Conservation (phyloP, 2,888 invertebrate genomes). For the Orthosia cruda region DNA sequence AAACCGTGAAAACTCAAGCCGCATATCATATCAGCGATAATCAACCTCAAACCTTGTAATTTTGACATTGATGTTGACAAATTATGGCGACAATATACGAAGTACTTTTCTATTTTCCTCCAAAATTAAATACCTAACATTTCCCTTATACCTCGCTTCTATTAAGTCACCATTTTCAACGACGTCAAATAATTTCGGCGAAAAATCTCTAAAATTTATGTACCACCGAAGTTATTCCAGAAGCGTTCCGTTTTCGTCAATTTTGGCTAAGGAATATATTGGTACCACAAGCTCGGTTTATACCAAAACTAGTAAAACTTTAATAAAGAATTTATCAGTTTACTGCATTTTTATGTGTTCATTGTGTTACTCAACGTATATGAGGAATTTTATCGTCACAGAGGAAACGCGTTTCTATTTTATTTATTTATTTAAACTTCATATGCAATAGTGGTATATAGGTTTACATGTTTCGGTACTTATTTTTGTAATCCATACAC, state of each 20-base stretch:
- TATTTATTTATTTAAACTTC: no score
- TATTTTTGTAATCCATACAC: background rate
- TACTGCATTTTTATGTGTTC: slow-evolving; percentile 18
- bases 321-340: slow-evolving; percentile 19
- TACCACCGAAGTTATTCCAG: background rate
- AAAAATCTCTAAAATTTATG: background rate
- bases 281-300: background rate
- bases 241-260: slow-evolving; percentile 2
- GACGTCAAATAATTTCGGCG: background rate
- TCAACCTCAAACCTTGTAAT: no score
- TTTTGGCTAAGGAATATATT: slow-evolving; percentile 26
- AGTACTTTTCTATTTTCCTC: no score
- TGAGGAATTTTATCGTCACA: background rate
- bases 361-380: background rate
- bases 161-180: no score
- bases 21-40: no score
- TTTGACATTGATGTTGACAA: no score
- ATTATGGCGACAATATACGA: no score
- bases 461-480: background rate
- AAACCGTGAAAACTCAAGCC: no score
- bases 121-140: no score
- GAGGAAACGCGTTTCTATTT: background rate
- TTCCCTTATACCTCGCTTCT: no score
- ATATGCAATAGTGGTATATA: no score
- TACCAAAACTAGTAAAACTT: slow-evolving; percentile 29